Conservation (phyloP, 2,797 vertebrate genomes). For the Gymnodraco acuticeps region DNA sequence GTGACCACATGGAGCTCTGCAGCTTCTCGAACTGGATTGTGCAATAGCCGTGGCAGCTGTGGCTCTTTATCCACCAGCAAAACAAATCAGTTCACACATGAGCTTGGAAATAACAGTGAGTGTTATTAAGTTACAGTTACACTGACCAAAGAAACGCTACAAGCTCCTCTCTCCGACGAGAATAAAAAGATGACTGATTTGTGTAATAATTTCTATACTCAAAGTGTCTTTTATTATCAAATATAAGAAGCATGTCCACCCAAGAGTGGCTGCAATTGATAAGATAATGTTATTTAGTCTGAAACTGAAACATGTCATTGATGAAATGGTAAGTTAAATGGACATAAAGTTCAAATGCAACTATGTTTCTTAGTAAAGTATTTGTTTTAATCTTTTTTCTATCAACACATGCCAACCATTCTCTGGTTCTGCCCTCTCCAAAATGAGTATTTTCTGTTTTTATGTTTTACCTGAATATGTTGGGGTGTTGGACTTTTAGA, state of each 20-base stretch:
- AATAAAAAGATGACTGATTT: not conserved
- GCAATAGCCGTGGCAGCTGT: conserved; percentile 11
- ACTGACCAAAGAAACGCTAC: not conserved
- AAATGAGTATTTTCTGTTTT: no score
- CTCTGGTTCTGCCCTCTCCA: no score
- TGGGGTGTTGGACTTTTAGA: no score
- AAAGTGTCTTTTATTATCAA: not conserved
- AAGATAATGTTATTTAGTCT: not conserved
- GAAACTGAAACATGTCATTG: not conserved
- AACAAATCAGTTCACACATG: conserved; percentile 16
- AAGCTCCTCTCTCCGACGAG: no score
- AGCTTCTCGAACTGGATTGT: conserved; percentile 9
- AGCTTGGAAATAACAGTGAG: conserved; percentile 10
- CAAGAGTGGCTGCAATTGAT: not conserved
- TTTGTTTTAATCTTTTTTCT: no score
- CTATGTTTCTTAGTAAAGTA: no score
- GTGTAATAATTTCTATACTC: not conserved
- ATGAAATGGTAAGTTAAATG: no score
- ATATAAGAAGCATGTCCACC: not conserved
- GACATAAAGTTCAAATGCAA: no score
- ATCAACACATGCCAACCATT: no score
- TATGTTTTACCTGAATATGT: not conserved
- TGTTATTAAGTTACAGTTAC: not conserved
- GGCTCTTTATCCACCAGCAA: conserved; percentile 4
- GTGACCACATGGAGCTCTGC: not conserved